These are phyloP conservation scores for Barbus barbus DNA, from an alignment of 2,113 vertebrate species.

Conservation along the genomic window DNA sequence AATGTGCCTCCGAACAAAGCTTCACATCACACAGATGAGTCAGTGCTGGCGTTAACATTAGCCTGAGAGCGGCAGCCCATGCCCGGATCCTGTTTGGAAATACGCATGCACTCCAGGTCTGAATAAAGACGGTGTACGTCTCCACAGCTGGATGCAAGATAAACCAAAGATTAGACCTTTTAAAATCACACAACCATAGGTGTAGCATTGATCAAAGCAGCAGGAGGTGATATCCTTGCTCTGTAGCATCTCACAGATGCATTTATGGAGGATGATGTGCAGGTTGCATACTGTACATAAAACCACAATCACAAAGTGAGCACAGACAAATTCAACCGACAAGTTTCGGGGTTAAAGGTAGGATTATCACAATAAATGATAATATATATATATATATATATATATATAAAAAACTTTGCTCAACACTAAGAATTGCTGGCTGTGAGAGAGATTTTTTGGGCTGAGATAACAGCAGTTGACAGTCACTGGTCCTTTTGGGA, in stretches of 20 bases:
- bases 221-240: neutral
- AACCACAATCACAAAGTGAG: neutral
- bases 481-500: neutral
- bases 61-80: slow-evolving; percentile 6
- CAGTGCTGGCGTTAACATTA: slow-evolving; percentile 33
- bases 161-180: neutral
- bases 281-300: neutral
- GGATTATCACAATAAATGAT: neutral
- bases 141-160: neutral
- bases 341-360: neutral
- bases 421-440: no score
- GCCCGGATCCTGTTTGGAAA: slow-evolving; percentile 11
- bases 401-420: neutral
- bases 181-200: neutral
- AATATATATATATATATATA: neutral
- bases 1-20: slow-evolving; percentile 40
- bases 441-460: neutral
- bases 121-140: neutral
- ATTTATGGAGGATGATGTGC: neutral
- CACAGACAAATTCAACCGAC: neutral
- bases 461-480: neutral
- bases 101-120: slow-evolving; percentile 3
- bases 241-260: neutral
- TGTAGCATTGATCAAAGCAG: slow-evolving; percentile 23
- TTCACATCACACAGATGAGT: slow-evolving; percentile 33